These are phyloP conservation scores for Phataginus tricuspis DNA, from an alignment of 2,797 vertebrate species.

Conservation along the genomic window DNA sequence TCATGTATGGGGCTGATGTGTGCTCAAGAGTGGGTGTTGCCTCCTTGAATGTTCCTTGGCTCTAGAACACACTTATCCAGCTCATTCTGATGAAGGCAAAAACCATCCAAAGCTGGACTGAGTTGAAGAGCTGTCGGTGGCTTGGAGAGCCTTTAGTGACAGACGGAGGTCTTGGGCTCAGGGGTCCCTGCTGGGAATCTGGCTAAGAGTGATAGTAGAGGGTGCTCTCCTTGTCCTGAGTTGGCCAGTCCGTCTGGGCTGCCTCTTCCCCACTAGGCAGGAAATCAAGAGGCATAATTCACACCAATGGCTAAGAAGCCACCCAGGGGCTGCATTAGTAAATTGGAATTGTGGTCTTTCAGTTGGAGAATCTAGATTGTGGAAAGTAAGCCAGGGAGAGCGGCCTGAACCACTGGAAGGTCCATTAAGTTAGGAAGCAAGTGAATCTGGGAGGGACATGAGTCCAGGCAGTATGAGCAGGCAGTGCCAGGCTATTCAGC, in stretches of 20 bases:
- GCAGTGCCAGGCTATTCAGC: background rate
- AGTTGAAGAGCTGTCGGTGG: background rate
- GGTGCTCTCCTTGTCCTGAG: background rate
- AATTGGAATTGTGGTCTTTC: background rate
- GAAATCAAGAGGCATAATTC: background rate
- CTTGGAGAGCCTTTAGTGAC: background rate
- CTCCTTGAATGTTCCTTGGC: background rate
- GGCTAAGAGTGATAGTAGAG: background rate
- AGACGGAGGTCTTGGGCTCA: background rate
- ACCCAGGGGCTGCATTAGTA: background rate
- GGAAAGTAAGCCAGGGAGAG: background rate
- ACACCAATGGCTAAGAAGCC: background rate
- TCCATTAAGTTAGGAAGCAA: background rate
- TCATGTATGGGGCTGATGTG: background rate
- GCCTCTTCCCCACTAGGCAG: background rate
- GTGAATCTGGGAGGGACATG: background rate
- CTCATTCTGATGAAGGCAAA: constrained; percentile 24
- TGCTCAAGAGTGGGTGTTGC: background rate
- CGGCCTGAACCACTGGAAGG: background rate
- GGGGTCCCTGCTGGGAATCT: background rate
- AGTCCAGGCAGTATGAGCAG: background rate
- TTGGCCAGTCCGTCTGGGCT: background rate
- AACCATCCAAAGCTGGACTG: background rate
- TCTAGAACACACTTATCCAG: background rate
- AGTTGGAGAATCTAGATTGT: background rate